phyloP scores from a whole-genome alignment of 2,113 vertebrate species.

The Tetraodon nigroviridis region DNA sequence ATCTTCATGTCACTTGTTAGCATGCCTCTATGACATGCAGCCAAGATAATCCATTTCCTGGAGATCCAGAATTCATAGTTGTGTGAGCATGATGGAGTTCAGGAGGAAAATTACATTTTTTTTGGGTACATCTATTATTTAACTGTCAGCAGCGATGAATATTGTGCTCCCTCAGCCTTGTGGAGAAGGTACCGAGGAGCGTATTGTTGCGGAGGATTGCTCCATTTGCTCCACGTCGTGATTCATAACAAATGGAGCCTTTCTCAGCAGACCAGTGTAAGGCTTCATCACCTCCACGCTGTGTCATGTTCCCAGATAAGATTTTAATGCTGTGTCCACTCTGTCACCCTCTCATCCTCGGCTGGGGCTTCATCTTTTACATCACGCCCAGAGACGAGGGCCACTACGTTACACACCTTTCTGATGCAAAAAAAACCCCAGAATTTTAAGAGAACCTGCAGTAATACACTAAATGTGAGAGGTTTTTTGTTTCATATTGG shows the following conservation, averaged over 20 bases:
- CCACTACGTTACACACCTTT: too few relatives aligned
- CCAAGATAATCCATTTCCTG: slow-evolving; percentile 55
- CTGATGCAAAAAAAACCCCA: too few relatives aligned
- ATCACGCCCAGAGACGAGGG: slow-evolving; percentile 6
- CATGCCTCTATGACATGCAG: slow-evolving; percentile 35
- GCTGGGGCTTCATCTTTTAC: slow-evolving; percentile 25
- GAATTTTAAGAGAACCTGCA: too few relatives aligned
- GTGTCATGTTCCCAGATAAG: slow-evolving; percentile 34
- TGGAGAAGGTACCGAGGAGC: slow-evolving; percentile 46
- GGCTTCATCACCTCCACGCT: slow-evolving; percentile 25
- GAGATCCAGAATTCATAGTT: slow-evolving; percentile 53
- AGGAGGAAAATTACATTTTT: slow-evolving; percentile 58
- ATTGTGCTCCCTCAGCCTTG: slow-evolving; percentile 57
- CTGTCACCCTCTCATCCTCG: slow-evolving; percentile 34
- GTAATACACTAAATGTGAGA: too few relatives aligned
- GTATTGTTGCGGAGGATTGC: slow-evolving; percentile 40
- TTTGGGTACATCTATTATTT: slow-evolving; percentile 70
- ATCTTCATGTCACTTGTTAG: slow-evolving; percentile 55
- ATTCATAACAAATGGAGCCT: slow-evolving; percentile 33
- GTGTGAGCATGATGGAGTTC: slow-evolving; percentile 60
- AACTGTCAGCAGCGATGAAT: slow-evolving; percentile 67
- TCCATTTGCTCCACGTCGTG: slow-evolving; percentile 59
- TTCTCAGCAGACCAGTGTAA: slow-evolving; percentile 37
- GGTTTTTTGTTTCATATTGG: too few relatives aligned
- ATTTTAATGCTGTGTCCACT: slow-evolving; percentile 39